phyloP scores from a whole-genome alignment of 1,140 invertebrate species.

The Oncopeltus fasciatus region DNA sequence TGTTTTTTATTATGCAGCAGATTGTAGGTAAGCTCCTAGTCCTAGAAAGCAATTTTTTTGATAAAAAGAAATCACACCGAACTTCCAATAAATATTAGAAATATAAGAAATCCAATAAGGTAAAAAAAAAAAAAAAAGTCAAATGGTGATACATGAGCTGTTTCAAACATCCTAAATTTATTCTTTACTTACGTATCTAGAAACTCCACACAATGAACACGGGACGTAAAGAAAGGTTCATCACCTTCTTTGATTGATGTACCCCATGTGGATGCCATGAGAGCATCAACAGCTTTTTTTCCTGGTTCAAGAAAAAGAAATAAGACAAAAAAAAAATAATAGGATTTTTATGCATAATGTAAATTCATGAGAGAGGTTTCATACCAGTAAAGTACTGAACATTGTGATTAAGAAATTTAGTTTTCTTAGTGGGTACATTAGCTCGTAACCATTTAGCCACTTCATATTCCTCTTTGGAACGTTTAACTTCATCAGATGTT shows the following conservation, averaged over 20 bases:
- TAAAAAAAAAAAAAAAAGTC: neutral
- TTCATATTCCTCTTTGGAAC: slow-evolving; percentile 80
- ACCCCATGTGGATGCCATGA: slow-evolving; percentile 85
- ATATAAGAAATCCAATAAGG: neutral
- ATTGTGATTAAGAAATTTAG: slow-evolving; percentile 87
- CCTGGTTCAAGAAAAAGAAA: slow-evolving; percentile 32
- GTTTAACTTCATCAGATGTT: slow-evolving; percentile 40
- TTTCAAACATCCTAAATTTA: too few relatives aligned
- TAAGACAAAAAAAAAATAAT: neutral
- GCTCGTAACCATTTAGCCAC: slow-evolving; percentile 87
- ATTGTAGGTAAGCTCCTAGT: too few relatives aligned
- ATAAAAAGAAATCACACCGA: neutral
- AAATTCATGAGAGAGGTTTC: slow-evolving; percentile 1
- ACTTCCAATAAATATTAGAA: neutral
- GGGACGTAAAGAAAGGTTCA: slow-evolving; percentile 62
- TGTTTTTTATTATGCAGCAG: too few relatives aligned
- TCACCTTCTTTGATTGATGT: slow-evolving; percentile 42
- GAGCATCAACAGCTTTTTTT: slow-evolving; percentile 74
- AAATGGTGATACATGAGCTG: too few relatives aligned
- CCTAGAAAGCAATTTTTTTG: neutral
- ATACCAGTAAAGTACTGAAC: slow-evolving; percentile 92
- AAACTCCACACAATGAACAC: slow-evolving; percentile 65
- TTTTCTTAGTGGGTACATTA: slow-evolving; percentile 85
- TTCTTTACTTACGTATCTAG: slow-evolving; percentile 47
- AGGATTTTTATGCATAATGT: neutral